phyloP scores from a whole-genome alignment of 2,113 vertebrate genomes.

The Mystacornis crossleyi region DNA sequence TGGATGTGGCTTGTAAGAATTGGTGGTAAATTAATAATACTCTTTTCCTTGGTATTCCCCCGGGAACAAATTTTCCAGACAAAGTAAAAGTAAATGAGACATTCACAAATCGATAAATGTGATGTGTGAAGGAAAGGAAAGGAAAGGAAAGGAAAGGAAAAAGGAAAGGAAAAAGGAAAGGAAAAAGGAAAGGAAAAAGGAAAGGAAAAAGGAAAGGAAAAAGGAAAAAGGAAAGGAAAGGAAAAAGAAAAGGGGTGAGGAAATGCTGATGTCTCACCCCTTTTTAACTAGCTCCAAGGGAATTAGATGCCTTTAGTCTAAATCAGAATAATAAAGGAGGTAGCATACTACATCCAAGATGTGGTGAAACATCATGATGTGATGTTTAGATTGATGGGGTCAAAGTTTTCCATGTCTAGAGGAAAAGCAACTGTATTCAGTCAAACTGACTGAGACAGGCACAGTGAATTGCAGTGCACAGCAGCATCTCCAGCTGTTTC shows the following conservation, averaged over 20 bases:
- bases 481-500: neutral
- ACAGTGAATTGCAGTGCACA: neutral
- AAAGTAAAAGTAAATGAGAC: neutral
- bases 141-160: too few species aligned
- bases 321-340: neutral
- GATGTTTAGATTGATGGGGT: neutral
- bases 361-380: neutral
- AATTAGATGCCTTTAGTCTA: neutral
- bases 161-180: too few species aligned
- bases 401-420: neutral
- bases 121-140: too few species aligned
- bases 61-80: neutral
- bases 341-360: neutral
- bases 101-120: neutral
- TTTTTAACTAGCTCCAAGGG: neutral
- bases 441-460: neutral
- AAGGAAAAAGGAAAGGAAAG: too few species aligned
- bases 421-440: neutral
- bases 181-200: too few species aligned
- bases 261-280: neutral
- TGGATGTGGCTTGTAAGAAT: neutral
- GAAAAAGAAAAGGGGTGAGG: too few species aligned
- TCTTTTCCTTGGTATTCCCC: neutral
- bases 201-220: too few species aligned
- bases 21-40: neutral